Conservation (phyloP, 2,113 vertebrate genomes). For the Sinocyclocheilus anshuiensis region DNA sequence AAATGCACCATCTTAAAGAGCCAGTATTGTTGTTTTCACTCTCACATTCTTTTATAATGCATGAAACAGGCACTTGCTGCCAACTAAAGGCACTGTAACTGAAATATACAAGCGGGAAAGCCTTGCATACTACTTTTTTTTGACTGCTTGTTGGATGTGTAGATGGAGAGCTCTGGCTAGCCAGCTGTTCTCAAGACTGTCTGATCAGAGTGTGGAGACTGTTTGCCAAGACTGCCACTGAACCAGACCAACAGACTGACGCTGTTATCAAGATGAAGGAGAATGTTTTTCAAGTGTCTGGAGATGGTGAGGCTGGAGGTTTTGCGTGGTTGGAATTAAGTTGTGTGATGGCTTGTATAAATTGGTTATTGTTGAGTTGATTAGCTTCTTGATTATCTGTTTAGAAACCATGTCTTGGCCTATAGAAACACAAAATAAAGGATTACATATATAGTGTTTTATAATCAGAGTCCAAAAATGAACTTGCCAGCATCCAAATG, state of each 20-base stretch:
- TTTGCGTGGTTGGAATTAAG: slow-evolving; percentile 19
- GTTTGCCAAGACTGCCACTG: slow-evolving; percentile 75
- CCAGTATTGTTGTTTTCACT: slow-evolving; percentile 19
- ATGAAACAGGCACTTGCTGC: slow-evolving; percentile 46
- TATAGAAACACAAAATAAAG: background rate
- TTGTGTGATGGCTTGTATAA: background rate
- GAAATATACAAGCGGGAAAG: slow-evolving; percentile 40
- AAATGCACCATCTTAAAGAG: background rate
- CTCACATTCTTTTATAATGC: slow-evolving; percentile 48
- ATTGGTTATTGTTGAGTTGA: background rate
- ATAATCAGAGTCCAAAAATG: background rate
- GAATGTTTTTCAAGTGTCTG: slow-evolving; percentile 82
- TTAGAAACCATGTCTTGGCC: background rate
- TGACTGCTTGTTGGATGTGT: slow-evolving; percentile 16
- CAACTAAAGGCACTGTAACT: slow-evolving; percentile 13
- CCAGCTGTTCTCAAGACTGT: slow-evolving; percentile 95
- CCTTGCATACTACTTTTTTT: background rate
- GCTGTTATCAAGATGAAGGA: slow-evolving; percentile 86
- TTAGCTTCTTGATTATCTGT: background rate
- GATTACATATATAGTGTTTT: background rate
- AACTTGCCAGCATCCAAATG: background rate
- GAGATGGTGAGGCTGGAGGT: slow-evolving; percentile 71
- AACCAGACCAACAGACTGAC: slow-evolving; percentile 59
- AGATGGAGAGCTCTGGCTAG: slow-evolving; percentile 88
- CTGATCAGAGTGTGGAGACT: slow-evolving; percentile 94